These are phyloP conservation scores for Dugesia japonica DNA, from an alignment of 2,888 invertebrate genomes.

Conservation along the genomic window DNA sequence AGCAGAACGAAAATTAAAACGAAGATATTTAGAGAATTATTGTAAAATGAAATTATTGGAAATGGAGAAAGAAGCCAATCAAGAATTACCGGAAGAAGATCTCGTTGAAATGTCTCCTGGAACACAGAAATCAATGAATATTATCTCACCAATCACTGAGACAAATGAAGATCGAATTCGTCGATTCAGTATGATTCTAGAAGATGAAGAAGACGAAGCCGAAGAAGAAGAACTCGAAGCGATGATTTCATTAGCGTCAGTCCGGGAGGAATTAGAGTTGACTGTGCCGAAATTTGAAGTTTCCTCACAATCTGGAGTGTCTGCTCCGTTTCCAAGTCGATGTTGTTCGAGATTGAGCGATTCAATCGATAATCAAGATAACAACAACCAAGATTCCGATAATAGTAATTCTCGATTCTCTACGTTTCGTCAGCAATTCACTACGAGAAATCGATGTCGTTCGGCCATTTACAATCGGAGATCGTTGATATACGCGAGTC, in stretches of 20 bases:
- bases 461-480: neutral
- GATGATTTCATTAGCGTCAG: neutral
- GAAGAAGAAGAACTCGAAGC: slow-evolving; percentile 24
- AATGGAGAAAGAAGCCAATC: neutral
- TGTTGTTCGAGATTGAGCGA: neutral
- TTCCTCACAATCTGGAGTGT: neutral
- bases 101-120: neutral
- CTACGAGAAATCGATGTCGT: neutral
- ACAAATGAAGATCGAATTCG: slow-evolving; percentile 30
- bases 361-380: neutral
- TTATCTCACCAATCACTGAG: neutral
- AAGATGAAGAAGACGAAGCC: slow-evolving; percentile 34
- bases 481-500: neutral
- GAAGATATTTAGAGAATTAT: slow-evolving; percentile 22
- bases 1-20: slow-evolving; percentile 68
- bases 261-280: slow-evolving; percentile 10
- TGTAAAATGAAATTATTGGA: neutral
- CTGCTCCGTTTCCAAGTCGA: neutral
- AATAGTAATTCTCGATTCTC: neutral
- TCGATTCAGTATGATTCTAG: slow-evolving; percentile 34
- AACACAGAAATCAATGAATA: no score
- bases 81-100: neutral
- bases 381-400: neutral
- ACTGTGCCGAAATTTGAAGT: neutral
- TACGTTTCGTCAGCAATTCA: neutral